Percentiles rank a stretch among this genome's conserved stretches.
Conservation (phyloP, 2,113 vertebrate genomes). For the Strigops habroptila region DNA sequence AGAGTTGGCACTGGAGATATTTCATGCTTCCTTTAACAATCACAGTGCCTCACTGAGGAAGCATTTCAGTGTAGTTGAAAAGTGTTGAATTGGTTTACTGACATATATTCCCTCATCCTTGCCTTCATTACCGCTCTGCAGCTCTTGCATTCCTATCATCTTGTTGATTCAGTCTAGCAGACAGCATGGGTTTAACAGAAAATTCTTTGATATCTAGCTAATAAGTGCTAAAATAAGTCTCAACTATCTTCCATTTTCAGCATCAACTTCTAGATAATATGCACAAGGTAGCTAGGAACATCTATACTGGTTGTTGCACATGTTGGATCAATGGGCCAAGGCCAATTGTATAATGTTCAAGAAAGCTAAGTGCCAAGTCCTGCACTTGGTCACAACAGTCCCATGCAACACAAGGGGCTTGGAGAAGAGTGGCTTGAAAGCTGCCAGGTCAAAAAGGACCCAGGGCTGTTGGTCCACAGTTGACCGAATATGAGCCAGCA, state of each 20-base stretch:
- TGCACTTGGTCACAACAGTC: background rate
- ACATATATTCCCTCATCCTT: background rate
- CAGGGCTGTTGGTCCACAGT: rapidly evolving
- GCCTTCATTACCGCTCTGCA: background rate
- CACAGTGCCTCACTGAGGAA: background rate
- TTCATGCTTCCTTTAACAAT: background rate
- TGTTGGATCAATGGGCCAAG: background rate
- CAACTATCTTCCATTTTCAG: background rate
- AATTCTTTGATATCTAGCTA: background rate
- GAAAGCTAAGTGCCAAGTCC: background rate
- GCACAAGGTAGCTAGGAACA: background rate
- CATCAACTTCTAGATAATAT: background rate
- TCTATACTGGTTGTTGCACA: background rate
- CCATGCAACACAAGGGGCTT: background rate
- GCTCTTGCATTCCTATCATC: background rate
- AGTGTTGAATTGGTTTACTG: background rate
- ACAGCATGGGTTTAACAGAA: background rate
- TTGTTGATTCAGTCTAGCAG: background rate
- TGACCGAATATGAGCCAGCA: background rate
- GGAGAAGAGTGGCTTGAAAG: background rate
- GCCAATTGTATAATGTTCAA: background rate
- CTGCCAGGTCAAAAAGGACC: rapidly evolving
- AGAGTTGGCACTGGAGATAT: background rate
- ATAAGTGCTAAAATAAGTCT: background rate
- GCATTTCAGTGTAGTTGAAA: background rate